Evolutionary conservation across 1,140 invertebrate species (phyloP).

Genomic region (Cherax quadricarinatus): DNA sequence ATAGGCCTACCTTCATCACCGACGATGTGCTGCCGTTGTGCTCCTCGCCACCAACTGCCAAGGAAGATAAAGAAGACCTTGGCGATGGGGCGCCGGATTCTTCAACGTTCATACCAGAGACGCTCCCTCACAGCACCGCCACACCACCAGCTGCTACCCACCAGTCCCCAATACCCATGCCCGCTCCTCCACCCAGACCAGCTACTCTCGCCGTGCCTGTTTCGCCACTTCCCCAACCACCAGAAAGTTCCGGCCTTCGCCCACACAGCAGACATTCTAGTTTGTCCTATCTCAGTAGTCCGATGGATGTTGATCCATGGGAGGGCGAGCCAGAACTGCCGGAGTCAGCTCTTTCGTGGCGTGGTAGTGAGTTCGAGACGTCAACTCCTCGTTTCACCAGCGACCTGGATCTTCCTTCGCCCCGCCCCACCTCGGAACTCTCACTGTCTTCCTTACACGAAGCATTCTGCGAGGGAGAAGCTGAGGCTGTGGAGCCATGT

Average conservation of each 20-base stretch:
- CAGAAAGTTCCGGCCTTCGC: background rate
- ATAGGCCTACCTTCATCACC: slow-evolving; percentile 53
- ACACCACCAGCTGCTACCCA: background rate
- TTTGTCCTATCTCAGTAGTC: slow-evolving; percentile 68
- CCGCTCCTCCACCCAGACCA: slow-evolving; percentile 44
- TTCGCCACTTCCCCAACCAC: background rate
- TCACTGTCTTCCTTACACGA: slow-evolving; percentile 51
- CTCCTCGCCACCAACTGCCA: slow-evolving; percentile 33
- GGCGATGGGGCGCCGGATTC: background rate
- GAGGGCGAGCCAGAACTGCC: slow-evolving; percentile 59
- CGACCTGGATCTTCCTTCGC: slow-evolving; percentile 42
- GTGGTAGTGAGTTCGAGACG: slow-evolving; percentile 67
- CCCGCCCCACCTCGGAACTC: slow-evolving; percentile 33
- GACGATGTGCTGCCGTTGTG: slow-evolving; percentile 49
- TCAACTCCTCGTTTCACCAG: slow-evolving; percentile 62
- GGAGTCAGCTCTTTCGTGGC: slow-evolving; percentile 65
- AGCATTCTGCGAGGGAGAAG: slow-evolving; percentile 50
- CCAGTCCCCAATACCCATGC: slow-evolving; percentile 50
- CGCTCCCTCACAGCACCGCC: slow-evolving; percentile 1
- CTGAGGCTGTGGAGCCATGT: slow-evolving; percentile 26
- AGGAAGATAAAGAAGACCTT: background rate
- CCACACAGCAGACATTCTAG: slow-evolving; percentile 62
- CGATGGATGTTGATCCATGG: slow-evolving; percentile 62
- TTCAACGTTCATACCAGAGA: background rate
- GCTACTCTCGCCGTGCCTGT: slow-evolving; percentile 41